These are phyloP conservation scores for Oophaga pumilio DNA, from an alignment of 2,113 vertebrate genomes.

Conservation along the genomic window DNA sequence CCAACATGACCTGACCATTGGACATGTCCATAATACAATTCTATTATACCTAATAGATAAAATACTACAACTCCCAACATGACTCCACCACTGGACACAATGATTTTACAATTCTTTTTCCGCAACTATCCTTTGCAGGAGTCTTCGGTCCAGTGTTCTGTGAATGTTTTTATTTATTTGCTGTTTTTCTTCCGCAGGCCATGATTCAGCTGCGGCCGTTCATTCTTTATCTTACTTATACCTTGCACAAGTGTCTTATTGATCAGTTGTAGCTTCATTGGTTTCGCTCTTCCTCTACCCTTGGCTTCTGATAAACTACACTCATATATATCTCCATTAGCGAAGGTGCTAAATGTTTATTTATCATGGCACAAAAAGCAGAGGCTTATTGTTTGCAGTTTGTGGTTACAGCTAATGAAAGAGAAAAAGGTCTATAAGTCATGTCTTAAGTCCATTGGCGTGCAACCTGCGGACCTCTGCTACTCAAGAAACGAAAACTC, in stretches of 20 bases:
- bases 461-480: background rate
- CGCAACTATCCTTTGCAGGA: background rate
- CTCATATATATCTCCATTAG: conserved; percentile 55
- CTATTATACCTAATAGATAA: background rate
- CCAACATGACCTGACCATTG: background rate
- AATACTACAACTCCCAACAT: background rate
- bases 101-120: background rate
- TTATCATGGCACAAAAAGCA: conserved; percentile 7
- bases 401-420: conserved; percentile 34
- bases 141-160: background rate
- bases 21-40: background rate
- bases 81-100: background rate
- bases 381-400: conserved; percentile 9
- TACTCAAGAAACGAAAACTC: background rate
- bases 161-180: conserved; percentile 29
- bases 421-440: background rate
- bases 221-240: conserved; percentile 25
- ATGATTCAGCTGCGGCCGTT: conserved; percentile 20
- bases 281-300: conserved; percentile 39
- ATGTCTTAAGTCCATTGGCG: background rate
- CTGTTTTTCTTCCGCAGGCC: conserved; percentile 1
- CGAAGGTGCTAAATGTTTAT: conserved; percentile 42
- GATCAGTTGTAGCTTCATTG: conserved; percentile 51
- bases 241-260: conserved; percentile 49
- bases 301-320: conserved; percentile 49